Base-by-base conservation (phyloP, 2,113 vertebrate species). In the Laticauda colubrina region DNA sequence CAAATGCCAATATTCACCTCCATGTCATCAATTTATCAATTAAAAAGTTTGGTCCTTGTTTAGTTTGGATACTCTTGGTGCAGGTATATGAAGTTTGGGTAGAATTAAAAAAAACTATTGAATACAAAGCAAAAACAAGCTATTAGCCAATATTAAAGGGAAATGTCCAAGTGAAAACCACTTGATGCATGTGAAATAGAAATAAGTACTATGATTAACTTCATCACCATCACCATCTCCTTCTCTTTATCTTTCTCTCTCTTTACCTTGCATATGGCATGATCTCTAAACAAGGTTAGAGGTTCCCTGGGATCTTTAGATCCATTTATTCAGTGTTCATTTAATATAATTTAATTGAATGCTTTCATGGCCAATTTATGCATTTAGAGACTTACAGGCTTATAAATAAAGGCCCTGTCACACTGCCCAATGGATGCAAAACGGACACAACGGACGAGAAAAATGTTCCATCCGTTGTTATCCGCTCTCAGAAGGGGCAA, bases 1-100 rank as follows among this genome's bases (percentile, higher is more conserved):
- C 95, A 94, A 96, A 96, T 95, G 87, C 43, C 96, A 93, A 95
- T 96, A 95, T 96, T 95, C 94, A 93, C 85, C 93, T 29, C 94
- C 91, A 94, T 96, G 96, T 95, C 92, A 85, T 93, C 87, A 48
- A 85, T 95, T 96, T 96, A 92, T 95, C 93, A 91, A 92, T 95
- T 86, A 96, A 94, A 95, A 96, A 92, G 89, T 95, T 89, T 4
- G 39, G 0, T 91, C 90, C 89, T 94, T 94, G 81, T 92, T 53
- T 39, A 87, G 2, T 85, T 29, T 10, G 91, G 8, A 90, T 94
- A n/a, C 48, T 3, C 2, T 93, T 94, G 92, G 90, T 20, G 85
- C 55, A 90, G 18, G 26, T 93, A 57, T 92, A 93, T 87, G 21
- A 23, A 93, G 69, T 93, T 69, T 90, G 89, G 9, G 34, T 57